These are phyloP conservation scores for Odontothrips loti DNA, from an alignment of 2,888 invertebrate species.

Conservation along the genomic window DNA sequence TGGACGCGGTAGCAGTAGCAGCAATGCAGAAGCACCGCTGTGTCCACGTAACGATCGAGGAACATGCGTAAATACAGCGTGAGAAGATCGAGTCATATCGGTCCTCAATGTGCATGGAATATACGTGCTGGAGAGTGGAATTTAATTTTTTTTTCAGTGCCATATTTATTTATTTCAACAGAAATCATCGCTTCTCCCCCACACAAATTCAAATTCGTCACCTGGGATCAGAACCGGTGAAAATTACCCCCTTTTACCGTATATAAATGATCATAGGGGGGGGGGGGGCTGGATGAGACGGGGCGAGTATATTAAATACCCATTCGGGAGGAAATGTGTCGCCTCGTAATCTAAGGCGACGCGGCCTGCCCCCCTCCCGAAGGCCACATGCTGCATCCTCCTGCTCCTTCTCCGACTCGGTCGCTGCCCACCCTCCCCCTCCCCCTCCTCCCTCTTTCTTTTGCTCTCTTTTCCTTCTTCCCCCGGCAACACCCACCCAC, in stretches of 20 bases:
- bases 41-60: background rate
- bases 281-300: background rate
- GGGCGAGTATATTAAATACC: background rate
- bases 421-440: background rate
- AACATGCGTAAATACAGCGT: too few species aligned
- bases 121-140: too few species aligned
- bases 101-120: too few species aligned
- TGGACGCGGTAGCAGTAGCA: background rate
- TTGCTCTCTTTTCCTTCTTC: background rate
- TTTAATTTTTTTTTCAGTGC: too few species aligned
- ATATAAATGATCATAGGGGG: too few species aligned
- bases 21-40: background rate
- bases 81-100: too few species aligned
- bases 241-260: too few species aligned
- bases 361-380: too few species aligned
- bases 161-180: too few species aligned
- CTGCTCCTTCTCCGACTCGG: background rate
- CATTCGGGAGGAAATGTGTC: background rate
- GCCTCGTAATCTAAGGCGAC: background rate
- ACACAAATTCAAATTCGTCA: too few species aligned
- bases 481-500: slow-evolving; percentile 3
- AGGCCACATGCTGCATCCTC: background rate
- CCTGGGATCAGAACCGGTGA: too few species aligned
- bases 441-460: background rate
- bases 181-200: too few species aligned